Evolutionary conservation across 2,888 invertebrate species (phyloP), one percentile per base, ranked within the genome.

Genomic region (Synergus laeviventris): DNA sequence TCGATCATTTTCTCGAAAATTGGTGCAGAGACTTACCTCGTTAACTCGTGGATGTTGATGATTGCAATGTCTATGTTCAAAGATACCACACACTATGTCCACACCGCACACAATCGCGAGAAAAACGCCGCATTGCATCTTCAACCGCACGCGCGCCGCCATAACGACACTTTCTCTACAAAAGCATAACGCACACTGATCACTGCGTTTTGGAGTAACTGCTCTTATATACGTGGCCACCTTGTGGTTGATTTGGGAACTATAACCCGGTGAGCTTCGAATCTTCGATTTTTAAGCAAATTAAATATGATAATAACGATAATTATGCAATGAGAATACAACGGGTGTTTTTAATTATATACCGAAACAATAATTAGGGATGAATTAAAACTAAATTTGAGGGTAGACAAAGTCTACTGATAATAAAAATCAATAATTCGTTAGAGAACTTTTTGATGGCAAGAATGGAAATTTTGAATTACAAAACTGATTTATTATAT

Each of bases 41-140:
- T 95, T 93, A 76, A 93, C 93, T 86, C 93, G 94, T 2, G 95
- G 95, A 90, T 94, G 94, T 80, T 93, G 92, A 85, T 95, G 95
- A 73, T 92, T 93, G 90, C 95, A 95, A 62, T 90, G 90, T 36
- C 87, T 86, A 81, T 89, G 89, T 81, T 89, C 89, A 84, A 89
- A 89, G 85, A 89, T 81, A 76, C 86, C 90, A 86, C 87, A 87
- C 79, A 87, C 88, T 79, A 84, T 79, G 82, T 85, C 85, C 79
- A 86, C 84, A 85, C 86, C 80, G 82, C 84, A 86, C 86, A 86
- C 81, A 81, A 87, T 78, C 83, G 87, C 84, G 79, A 90, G 83
- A 81, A 88, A 81, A 79, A 86, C 78, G 75, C 85, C 88, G 87
- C 88, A 87, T 86, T 87, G 87, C 89, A 88, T 87, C 87, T 89